phyloP scores from a whole-genome alignment of 2,113 vertebrate species.

The Pachycephala philippinensis region DNA sequence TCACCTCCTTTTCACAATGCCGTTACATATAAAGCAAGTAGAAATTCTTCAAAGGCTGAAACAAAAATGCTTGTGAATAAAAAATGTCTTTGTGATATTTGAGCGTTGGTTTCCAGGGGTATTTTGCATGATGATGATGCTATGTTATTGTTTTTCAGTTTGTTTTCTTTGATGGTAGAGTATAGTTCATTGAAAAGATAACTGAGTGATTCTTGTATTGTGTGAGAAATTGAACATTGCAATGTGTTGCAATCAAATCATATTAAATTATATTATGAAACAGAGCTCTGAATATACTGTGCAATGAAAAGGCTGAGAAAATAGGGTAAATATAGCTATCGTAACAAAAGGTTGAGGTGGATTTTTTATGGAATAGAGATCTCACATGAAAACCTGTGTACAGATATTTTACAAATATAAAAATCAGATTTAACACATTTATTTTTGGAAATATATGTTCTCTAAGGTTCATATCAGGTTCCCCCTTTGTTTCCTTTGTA shows the following conservation, averaged over 20 bases:
- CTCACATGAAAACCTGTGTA: constrained; percentile 71
- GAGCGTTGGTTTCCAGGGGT: constrained; percentile 76
- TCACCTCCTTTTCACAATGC: constrained; percentile 47
- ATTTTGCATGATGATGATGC: constrained; percentile 82
- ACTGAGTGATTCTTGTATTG: constrained; percentile 74
- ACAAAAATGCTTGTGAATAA: constrained; percentile 66
- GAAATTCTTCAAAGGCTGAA: constrained; percentile 68
- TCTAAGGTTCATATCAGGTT: constrained; percentile 62
- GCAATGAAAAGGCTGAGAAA: constrained; percentile 66
- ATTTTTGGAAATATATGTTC: constrained; percentile 75
- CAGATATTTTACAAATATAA: constrained; percentile 76
- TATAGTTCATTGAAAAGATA: constrained; percentile 75
- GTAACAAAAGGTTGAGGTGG: constrained; percentile 29
- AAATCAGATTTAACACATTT: constrained; percentile 76
- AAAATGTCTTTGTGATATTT: constrained; percentile 72
- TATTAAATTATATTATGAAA: constrained; percentile 69
- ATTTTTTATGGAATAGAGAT: constrained; percentile 68
- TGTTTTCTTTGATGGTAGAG: constrained; percentile 75
- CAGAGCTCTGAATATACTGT: constrained; percentile 80
- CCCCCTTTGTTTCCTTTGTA: constrained; percentile 57
- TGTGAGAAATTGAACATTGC: constrained; percentile 74
- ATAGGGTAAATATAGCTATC: constrained; percentile 37
- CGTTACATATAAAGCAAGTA: constrained; percentile 55
- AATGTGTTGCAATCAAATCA: constrained; percentile 71
- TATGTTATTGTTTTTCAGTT: constrained; percentile 68